Evolutionary conservation across 1,140 invertebrate genomes (phyloP).

Genomic region (Orchestia grillus): DNA sequence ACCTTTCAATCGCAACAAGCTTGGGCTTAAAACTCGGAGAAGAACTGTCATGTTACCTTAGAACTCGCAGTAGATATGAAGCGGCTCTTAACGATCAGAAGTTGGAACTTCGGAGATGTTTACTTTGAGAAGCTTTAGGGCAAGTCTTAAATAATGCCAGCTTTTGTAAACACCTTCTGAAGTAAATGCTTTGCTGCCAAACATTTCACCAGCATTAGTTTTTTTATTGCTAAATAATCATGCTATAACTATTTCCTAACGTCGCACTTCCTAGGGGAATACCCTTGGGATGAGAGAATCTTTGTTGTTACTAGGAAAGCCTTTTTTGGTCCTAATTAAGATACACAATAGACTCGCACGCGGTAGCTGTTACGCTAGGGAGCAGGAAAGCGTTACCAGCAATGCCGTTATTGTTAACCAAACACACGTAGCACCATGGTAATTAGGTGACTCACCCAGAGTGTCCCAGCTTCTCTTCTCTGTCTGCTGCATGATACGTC

Average conservation of each 20-base stretch:
- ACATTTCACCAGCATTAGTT: background rate
- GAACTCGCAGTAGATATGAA: background rate
- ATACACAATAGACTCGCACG: background rate
- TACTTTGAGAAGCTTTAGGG: background rate
- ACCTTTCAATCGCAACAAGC: background rate
- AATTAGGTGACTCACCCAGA: background rate
- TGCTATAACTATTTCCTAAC: background rate
- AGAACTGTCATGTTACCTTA: background rate
- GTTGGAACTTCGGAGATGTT: background rate
- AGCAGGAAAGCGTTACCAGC: constrained; percentile 12
- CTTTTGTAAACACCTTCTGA: background rate
- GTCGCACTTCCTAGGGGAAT: background rate
- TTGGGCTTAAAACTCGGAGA: background rate
- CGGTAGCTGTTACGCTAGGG: background rate
- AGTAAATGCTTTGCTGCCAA: background rate
- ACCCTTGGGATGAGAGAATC: background rate
- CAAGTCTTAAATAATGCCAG: background rate
- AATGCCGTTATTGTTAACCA: background rate
- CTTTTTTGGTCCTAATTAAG: constrained; percentile 9
- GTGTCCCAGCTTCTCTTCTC: background rate
- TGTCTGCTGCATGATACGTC: background rate
- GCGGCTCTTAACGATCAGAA: background rate
- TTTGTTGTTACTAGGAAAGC: background rate
- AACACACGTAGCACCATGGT: background rate
- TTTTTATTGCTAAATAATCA: background rate